phyloP scores from a whole-genome alignment of 2,888 invertebrate species.

The Adineta ricciae region DNA sequence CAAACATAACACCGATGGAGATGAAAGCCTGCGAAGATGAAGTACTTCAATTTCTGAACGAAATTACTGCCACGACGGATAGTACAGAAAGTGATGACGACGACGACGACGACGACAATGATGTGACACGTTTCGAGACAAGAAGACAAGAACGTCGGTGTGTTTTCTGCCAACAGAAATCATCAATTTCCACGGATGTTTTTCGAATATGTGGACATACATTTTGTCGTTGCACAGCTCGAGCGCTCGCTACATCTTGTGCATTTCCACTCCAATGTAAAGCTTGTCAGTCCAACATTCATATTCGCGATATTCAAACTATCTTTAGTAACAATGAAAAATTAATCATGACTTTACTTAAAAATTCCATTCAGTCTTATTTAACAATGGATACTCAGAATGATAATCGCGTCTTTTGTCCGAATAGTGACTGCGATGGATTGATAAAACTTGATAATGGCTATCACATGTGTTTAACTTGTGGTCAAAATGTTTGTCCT shows the following conservation, averaged over 20 bases:
- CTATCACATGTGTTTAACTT: slow-evolving; percentile 2
- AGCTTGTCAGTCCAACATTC: not conserved
- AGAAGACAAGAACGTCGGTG: not conserved
- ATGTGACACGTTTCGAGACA: not conserved
- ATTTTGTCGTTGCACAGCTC: not conserved
- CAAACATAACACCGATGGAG: not conserved
- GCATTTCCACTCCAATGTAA: not conserved
- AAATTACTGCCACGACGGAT: not conserved
- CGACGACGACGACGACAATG: not conserved
- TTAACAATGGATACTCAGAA: not conserved
- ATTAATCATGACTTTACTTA: not conserved
- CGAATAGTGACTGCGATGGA: not conserved
- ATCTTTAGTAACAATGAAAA: not conserved
- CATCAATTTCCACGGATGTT: not conserved
- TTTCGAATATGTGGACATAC: not conserved
- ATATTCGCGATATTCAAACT: not conserved
- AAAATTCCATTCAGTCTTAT: not conserved
- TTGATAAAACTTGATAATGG: not conserved
- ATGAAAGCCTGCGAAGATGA: not conserved
- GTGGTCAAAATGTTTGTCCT: not conserved
- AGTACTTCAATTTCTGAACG: not conserved
- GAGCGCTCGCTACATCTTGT: not conserved
- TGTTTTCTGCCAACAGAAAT: not conserved
- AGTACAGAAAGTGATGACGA: not conserved
- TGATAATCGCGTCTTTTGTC: slow-evolving; percentile 3